These are phyloP conservation scores for Otis tarda DNA, from an alignment of 2,113 vertebrate genomes.

Conservation along the genomic window DNA sequence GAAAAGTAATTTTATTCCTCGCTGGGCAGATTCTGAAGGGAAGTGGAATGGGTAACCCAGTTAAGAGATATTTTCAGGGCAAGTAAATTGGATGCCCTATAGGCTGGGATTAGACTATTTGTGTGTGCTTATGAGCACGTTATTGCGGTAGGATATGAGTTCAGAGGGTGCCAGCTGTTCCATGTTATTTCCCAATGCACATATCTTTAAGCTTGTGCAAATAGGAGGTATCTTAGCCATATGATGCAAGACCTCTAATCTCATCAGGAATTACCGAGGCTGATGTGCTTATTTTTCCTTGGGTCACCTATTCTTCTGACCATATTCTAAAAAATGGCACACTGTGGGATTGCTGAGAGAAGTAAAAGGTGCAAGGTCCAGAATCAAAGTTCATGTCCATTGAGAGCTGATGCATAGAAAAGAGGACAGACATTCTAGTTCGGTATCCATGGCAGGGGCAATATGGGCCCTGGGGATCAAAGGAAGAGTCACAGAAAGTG, in stretches of 20 bases:
- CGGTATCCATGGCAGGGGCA: not conserved
- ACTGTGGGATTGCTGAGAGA: not conserved
- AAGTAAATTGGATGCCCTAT: not conserved
- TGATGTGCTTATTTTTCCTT: not conserved
- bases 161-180: constrained; percentile 20
- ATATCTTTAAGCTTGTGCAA: not conserved
- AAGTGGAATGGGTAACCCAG: not conserved
- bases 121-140: not conserved
- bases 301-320: not conserved
- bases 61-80: not conserved
- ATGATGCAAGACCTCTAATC: not conserved
- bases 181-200: not conserved
- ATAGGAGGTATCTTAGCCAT: not conserved
- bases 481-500: not conserved
- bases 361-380: not conserved
- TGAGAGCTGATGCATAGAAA: not conserved
- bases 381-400: not conserved
- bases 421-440: not conserved
- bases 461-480: not conserved
- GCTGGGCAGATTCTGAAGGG: not conserved
- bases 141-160: not conserved
- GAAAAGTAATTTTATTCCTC: not conserved
- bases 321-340: not conserved
- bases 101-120: not conserved
- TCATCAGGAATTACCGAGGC: not conserved